Conservation (phyloP, 2,888 invertebrate genomes). For the Drosophila limbata region DNA sequence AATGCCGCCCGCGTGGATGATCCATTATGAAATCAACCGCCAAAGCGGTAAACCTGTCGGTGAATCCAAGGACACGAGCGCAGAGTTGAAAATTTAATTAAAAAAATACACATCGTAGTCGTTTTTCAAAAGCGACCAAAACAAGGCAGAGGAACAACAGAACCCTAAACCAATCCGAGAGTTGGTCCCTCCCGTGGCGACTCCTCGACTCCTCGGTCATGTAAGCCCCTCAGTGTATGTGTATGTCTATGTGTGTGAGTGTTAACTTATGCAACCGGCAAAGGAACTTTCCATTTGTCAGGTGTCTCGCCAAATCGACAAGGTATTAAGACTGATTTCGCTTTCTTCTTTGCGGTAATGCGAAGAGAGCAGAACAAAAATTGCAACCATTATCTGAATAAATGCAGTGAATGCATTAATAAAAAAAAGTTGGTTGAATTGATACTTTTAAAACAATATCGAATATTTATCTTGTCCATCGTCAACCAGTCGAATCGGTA, state of each 20-base stretch:
- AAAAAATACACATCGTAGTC: constrained; percentile 31
- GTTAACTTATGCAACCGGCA: constrained; percentile 14
- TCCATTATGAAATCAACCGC: constrained; percentile 61
- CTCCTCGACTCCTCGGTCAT: constrained; percentile 9
- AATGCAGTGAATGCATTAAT: constrained; percentile 2
- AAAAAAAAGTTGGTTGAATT: background rate
- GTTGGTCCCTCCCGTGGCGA: background rate
- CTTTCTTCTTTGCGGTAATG: background rate
- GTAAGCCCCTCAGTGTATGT: background rate
- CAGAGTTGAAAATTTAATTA: constrained; percentile 56
- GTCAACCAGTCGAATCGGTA: constrained; percentile 4
- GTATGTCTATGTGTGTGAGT: background rate
- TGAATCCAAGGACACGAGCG: constrained; percentile 9
- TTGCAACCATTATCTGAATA: constrained; percentile 5
- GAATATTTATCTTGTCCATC: constrained; percentile 1
- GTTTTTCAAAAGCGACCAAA: constrained; percentile 10
- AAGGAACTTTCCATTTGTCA: constrained; percentile 16
- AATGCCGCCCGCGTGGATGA: constrained; percentile 36
- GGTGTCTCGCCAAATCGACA: constrained; percentile 24
- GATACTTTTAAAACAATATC: background rate
- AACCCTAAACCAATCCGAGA: constrained; percentile 8
- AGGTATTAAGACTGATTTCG: constrained; percentile 16
- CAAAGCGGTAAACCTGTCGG: constrained; percentile 41
- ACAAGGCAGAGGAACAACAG: background rate
- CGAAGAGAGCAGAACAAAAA: background rate